Conservation (phyloP, 1,140 invertebrate species). For the Bradysia coprophila region DNA sequence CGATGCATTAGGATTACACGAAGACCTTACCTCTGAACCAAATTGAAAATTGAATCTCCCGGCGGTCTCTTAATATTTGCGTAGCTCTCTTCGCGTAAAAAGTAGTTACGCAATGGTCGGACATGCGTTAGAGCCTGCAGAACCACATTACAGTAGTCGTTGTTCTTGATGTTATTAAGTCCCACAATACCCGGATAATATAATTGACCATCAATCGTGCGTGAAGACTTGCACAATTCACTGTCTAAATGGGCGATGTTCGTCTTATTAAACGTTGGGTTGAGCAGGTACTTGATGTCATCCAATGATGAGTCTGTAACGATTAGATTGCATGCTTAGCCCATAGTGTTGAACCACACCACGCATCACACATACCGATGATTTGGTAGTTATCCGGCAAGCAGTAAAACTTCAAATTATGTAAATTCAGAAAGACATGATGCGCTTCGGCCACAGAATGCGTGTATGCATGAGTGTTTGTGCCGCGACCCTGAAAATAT, state of each 20-base stretch:
- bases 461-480: conserved; percentile 96
- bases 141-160: conserved; percentile 99
- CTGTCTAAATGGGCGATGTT: conserved; percentile 60
- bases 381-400: conserved; percentile 99
- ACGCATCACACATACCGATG: conserved; percentile 45
- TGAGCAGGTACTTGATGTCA: conserved; percentile 97
- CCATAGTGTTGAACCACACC: conserved; percentile 11
- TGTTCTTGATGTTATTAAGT: conserved; percentile 97
- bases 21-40: conserved; percentile 64
- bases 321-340: too few species aligned
- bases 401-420: conserved; percentile 97
- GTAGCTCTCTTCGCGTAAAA: conserved; percentile 88
- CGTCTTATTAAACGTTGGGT: conserved; percentile 83
- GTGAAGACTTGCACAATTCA: conserved; percentile 52
- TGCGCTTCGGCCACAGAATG: conserved; percentile 95
- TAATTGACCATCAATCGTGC: conserved; percentile 91
- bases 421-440: conserved; percentile 95
- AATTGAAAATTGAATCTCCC: conserved; percentile 75
- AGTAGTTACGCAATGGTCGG: conserved; percentile 83
- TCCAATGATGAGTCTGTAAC: conserved; percentile 88
- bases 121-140: conserved; percentile 93
- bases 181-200: conserved; percentile 95
- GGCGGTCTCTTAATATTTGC: conserved; percentile 72
- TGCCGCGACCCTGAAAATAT: conserved; percentile 97
- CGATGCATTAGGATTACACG: too few species aligned